A percentile compares a stretch with the other conserved stretches of the same genome.
phyloP scores from a whole-genome alignment of 2,113 vertebrate genomes.

The Petrocephalus microphthalmus region DNA sequence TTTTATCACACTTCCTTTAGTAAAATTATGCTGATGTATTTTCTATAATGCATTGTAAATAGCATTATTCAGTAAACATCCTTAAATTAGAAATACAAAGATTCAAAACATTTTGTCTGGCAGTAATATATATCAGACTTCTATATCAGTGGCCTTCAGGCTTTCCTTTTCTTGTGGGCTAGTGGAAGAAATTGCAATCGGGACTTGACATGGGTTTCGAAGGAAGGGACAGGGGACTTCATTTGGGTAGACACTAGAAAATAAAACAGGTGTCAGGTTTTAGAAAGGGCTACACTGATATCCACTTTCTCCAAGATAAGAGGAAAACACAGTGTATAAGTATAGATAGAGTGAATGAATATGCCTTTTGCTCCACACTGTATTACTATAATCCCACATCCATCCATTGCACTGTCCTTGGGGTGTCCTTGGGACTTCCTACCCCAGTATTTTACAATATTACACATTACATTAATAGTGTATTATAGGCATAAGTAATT shows the following conservation, averaged over 20 bases:
- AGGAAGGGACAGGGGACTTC: background rate
- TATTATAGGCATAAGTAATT: background rate
- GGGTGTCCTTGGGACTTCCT: background rate
- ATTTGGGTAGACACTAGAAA: background rate
- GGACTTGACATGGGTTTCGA: background rate
- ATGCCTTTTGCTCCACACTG: background rate
- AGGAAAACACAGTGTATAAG: background rate
- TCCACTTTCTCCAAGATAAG: background rate
- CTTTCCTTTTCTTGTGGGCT: background rate
- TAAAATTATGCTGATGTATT: background rate
- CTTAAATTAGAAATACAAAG: background rate
- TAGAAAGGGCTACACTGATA: background rate
- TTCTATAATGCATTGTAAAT: background rate
- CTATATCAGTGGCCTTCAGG: background rate
- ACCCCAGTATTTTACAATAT: background rate
- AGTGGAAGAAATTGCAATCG: background rate
- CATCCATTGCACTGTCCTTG: background rate
- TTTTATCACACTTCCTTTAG: background rate
- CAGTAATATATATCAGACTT: background rate
- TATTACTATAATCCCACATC: background rate
- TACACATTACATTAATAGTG: background rate
- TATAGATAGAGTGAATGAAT: background rate
- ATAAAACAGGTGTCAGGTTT: background rate
- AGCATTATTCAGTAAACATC: background rate
- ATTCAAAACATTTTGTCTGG: background rate